Evolutionary conservation across 2,888 invertebrate genomes (phyloP).

Genomic region (Candidula unifasciata): DNA sequence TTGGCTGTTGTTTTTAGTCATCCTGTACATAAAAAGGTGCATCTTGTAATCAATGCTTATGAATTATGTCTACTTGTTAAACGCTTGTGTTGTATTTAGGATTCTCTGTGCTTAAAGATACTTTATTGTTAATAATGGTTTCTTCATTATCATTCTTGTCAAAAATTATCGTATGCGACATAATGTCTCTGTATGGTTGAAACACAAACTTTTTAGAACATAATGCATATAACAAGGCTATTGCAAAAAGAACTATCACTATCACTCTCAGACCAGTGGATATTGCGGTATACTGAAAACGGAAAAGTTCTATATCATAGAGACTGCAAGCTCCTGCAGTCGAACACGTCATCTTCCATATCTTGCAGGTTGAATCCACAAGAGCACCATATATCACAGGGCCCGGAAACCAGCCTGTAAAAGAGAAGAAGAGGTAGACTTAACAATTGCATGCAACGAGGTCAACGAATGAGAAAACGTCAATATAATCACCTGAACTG

Average conservation of each 20-base stretch:
- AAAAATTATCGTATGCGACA: not conserved
- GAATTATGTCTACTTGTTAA: no score
- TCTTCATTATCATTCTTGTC: not conserved
- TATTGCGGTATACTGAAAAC: slow-evolving; percentile 32
- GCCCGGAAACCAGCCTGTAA: slow-evolving; percentile 65
- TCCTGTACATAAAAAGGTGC: no score
- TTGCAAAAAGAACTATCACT: not conserved
- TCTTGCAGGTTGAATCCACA: slow-evolving; percentile 62
- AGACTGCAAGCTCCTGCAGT: slow-evolving; percentile 62
- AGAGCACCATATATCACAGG: slow-evolving; percentile 63
- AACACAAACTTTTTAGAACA: slow-evolving; percentile 7
- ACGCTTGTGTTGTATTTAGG: no score
- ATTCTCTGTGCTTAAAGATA: no score
- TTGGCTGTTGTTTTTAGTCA: no score
- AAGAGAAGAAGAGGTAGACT: no score
- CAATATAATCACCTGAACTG: no score
- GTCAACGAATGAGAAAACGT: no score
- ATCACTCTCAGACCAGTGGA: not conserved
- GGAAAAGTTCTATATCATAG: slow-evolving; percentile 61
- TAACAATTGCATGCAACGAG: no score
- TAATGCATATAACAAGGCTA: not conserved
- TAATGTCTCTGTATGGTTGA: slow-evolving; percentile 9
- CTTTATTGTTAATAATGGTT: no score
- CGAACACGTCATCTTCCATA: slow-evolving; percentile 62
- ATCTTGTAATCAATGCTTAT: no score